phyloP scores from a whole-genome alignment of 2,797 vertebrate genomes.

The Poeciliopsis infans region DNA sequence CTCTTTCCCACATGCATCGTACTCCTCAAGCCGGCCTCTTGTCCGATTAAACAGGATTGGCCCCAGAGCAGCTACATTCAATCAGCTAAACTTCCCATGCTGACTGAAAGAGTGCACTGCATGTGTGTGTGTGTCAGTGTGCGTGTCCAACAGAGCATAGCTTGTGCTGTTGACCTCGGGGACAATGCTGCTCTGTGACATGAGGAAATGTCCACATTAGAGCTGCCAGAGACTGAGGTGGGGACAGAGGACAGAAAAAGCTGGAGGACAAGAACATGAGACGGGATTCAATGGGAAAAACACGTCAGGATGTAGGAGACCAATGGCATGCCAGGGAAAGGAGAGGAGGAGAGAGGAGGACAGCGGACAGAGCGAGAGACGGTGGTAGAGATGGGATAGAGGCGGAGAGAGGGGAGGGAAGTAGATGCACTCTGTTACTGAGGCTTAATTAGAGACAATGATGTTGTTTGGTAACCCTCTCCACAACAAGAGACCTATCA shows the following conservation, averaged over 20 bases:
- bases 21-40: constrained; percentile 48
- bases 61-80: constrained; percentile 53
- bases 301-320: constrained; percentile 26
- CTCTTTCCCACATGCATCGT: constrained; percentile 23
- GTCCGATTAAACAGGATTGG: constrained; percentile 64
- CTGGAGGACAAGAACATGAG: constrained; percentile 33
- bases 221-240: constrained; percentile 57
- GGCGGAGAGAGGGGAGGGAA: constrained; percentile 17
- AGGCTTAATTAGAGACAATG: constrained; percentile 71
- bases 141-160: constrained; percentile 55
- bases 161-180: constrained; percentile 67
- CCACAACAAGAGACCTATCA: constrained; percentile 49
- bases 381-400: not conserved
- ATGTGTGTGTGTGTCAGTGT: not conserved
- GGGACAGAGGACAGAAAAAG: constrained; percentile 38
- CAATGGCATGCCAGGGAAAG: not conserved
- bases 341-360: not conserved
- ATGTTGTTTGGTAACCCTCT: constrained; percentile 59
- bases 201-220: constrained; percentile 72
- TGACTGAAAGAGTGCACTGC: constrained; percentile 30
- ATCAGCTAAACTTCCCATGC: constrained; percentile 66
- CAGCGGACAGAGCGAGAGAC: not conserved
- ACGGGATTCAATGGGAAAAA: constrained; percentile 40
- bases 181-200: constrained; percentile 75
- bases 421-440: constrained; percentile 33